phyloP scores from a whole-genome alignment of 2,888 invertebrate species.

The Tholera decimalis region DNA sequence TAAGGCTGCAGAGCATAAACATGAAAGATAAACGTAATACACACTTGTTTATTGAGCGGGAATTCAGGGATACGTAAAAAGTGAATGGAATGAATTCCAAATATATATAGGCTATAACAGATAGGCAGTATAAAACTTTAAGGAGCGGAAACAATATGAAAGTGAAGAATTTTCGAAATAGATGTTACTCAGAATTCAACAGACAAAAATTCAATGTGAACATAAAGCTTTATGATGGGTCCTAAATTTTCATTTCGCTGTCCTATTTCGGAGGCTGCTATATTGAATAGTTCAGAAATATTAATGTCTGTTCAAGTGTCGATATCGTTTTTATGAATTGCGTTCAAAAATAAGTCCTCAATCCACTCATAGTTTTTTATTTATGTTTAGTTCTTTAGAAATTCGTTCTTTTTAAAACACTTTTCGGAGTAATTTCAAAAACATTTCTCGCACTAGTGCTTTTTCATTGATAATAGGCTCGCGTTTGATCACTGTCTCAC shows the following conservation, averaged over 20 bases:
- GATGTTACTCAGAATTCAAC: not conserved
- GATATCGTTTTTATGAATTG: conserved; percentile 7
- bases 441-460: too few species aligned
- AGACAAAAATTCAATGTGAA: not conserved
- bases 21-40: conserved; percentile 43
- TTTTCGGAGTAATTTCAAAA: too few species aligned
- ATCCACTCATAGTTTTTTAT: too few species aligned
- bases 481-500: too few species aligned
- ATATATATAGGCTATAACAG: conserved; percentile 21
- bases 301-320: conserved; percentile 3
- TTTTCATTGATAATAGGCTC: too few species aligned
- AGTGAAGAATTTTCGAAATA: conserved; percentile 1
- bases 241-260: not conserved
- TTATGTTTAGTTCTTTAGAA: too few species aligned
- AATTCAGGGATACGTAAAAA: conserved; percentile 37
- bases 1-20: conserved; percentile 25
- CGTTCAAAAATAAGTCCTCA: not conserved
- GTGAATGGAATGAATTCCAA: conserved; percentile 34
- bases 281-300: conserved; percentile 15
- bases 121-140: conserved; percentile 21
- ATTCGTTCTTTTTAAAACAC: too few species aligned
- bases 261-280: not conserved
- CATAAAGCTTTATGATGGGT: not conserved
- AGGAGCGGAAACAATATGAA: conserved; percentile 17
- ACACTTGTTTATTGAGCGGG: conserved; percentile 36